Evolutionary conservation across 2,797 vertebrate genomes (phyloP).

Genomic region (Chaunax sp.): DNA sequence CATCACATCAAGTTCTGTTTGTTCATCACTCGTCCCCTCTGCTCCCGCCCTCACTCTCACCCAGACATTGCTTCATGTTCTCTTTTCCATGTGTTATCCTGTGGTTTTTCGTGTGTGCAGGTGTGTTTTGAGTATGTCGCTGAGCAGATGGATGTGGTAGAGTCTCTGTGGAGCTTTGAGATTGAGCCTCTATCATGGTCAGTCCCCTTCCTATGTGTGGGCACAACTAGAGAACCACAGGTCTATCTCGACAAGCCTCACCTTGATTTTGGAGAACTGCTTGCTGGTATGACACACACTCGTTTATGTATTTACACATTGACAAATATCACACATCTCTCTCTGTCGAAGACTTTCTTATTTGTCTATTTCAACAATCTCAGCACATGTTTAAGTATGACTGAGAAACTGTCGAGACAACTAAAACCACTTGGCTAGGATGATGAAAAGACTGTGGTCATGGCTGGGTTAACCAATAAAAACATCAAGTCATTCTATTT

Average conservation of each 20-base stretch:
- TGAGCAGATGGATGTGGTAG: conserved; percentile 80
- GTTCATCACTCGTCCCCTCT: no score
- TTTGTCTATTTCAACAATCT: no score
- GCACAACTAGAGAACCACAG: conserved; percentile 82
- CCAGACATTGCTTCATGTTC: no score
- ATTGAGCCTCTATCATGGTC: conserved; percentile 84
- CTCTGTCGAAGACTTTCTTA: neutral
- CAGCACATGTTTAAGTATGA: no score
- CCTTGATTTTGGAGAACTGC: conserved; percentile 84
- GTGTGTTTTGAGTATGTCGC: conserved; percentile 87
- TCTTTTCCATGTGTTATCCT: neutral
- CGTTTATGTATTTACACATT: neutral
- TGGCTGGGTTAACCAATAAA: no score
- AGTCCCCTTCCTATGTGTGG: conserved; percentile 90
- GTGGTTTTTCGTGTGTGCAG: conserved; percentile 65
- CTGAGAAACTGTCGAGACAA: no score
- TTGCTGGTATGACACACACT: conserved; percentile 83
- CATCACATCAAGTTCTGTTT: no score
- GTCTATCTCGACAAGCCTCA: conserved; percentile 86
- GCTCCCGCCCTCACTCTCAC: no score
- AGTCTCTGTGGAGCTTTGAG: conserved; percentile 91
- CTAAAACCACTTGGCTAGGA: no score
- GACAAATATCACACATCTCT: neutral
- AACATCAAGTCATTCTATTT: no score
- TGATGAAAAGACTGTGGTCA: no score